Percentiles rank a stretch among this genome's conserved stretches.
Evolutionary conservation across 1,140 invertebrate genomes (phyloP).

Genomic region (Dreissena rostriformis): DNA sequence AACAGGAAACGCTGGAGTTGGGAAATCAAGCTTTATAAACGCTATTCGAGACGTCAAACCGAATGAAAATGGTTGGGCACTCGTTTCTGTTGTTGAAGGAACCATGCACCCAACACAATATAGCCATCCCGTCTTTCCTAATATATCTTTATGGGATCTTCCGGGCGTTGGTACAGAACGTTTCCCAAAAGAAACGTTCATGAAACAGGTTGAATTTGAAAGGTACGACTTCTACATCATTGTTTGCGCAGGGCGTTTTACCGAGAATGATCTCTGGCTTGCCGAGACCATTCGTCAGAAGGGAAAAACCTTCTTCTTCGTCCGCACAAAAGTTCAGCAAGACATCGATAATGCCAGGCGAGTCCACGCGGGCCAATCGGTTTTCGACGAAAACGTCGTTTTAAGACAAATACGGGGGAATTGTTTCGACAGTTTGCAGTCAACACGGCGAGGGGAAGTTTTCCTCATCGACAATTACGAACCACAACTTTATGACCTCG

Average conservation of each 20-base stretch:
- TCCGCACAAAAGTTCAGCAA: neutral
- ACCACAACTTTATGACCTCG: neutral
- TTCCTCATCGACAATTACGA: neutral
- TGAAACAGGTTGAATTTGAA: neutral
- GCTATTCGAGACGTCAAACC: neutral
- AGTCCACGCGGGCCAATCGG: neutral
- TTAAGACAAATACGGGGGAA: neutral
- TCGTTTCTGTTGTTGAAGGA: slow-evolving; percentile 14
- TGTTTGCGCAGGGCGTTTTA: neutral
- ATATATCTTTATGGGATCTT: slow-evolving; percentile 7
- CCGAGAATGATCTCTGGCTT: neutral
- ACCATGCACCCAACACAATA: neutral
- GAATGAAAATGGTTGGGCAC: neutral
- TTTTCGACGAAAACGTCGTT: neutral
- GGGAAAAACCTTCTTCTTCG: slow-evolving; percentile 4
- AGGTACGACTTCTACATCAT: slow-evolving; percentile 13
- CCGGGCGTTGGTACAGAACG: slow-evolving; percentile 8
- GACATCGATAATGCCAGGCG: neutral
- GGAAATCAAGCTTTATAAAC: slow-evolving; percentile 25
- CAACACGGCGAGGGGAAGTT: neutral
- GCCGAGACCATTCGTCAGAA: neutral
- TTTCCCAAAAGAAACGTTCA: neutral
- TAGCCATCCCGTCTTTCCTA: neutral
- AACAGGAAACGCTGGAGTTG: slow-evolving; percentile 20
- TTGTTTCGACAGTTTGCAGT: neutral